These are phyloP conservation scores for Indicator indicator DNA, from an alignment of 2,113 vertebrate species.

Conservation along the genomic window DNA sequence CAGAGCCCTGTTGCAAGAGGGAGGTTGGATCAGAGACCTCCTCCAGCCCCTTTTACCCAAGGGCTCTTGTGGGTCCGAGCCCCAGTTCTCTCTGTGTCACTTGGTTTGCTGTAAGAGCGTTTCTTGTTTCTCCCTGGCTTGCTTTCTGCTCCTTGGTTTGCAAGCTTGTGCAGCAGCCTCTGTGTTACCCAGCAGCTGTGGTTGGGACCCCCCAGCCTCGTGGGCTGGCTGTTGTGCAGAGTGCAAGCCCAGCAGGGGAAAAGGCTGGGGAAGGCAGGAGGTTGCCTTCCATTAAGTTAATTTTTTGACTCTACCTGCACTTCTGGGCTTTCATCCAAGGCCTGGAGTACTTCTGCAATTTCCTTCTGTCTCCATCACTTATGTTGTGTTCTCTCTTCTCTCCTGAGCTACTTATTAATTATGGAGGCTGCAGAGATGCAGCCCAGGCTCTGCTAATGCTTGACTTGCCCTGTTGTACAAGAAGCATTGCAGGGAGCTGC, in stretches of 20 bases:
- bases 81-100: rapidly evolving
- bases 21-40: neutral
- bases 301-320: conserved; percentile 27
- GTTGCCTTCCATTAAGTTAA: conserved; percentile 19
- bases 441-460: conserved; percentile 33
- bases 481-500: neutral
- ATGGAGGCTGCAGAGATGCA: conserved; percentile 38
- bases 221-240: neutral
- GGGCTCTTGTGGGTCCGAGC: rapidly evolving
- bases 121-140: neutral
- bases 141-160: neutral
- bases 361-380: conserved; percentile 2
- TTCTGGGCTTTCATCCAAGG: conserved; percentile 36
- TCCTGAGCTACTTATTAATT: conserved; percentile 56
- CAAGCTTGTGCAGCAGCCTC: neutral
- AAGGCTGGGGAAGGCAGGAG: neutral
- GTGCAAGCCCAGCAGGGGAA: neutral
- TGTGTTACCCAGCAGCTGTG: neutral
- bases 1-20: neutral
- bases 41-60: neutral
- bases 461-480: neutral
- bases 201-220: neutral
- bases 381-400: neutral
- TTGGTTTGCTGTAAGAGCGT: neutral
- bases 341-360: neutral